Percentiles rank a stretch among this genome's conserved stretches.
phyloP scores from a whole-genome alignment of 2,888 invertebrate species.

The Drosophila eohydei region DNA sequence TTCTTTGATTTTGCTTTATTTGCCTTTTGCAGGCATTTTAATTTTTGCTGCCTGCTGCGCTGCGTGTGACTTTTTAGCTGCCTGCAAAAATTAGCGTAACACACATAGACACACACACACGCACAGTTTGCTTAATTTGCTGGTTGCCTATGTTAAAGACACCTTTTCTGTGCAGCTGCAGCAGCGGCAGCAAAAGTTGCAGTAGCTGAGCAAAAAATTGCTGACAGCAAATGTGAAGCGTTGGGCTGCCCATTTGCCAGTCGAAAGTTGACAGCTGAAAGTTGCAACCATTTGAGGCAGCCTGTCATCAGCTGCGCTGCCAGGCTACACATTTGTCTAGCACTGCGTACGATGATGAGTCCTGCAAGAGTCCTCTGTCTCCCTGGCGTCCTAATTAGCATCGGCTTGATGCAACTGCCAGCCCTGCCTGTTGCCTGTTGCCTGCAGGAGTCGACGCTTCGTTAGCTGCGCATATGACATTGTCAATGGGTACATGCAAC shows the following conservation, averaged over 20 bases:
- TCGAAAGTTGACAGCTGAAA: slow-evolving; percentile 6
- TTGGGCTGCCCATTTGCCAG: slow-evolving; percentile 17
- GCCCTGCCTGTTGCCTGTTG: slow-evolving; percentile 9
- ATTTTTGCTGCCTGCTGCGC: slow-evolving; percentile 45
- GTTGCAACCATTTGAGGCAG: slow-evolving; percentile 34
- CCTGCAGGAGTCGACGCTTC: slow-evolving; percentile 40
- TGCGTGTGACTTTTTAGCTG: slow-evolving; percentile 53
- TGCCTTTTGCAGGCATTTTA: slow-evolving; percentile 52
- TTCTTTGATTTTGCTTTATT: slow-evolving; percentile 7
- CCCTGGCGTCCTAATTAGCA: slow-evolving; percentile 62
- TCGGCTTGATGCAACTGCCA: slow-evolving; percentile 47
- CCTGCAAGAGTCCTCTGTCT: slow-evolving; percentile 23
- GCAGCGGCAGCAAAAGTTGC: slow-evolving; percentile 14
- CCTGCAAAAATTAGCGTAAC: slow-evolving; percentile 57
- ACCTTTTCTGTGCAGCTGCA: slow-evolving; percentile 41
- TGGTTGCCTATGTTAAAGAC: slow-evolving; percentile 50
- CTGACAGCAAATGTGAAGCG: slow-evolving; percentile 20
- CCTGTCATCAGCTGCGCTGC: slow-evolving; percentile 51
- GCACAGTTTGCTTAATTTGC: slow-evolving; percentile 28
- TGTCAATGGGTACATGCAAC: slow-evolving; percentile 51
- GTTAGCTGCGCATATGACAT: slow-evolving; percentile 67
- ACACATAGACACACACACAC: slow-evolving; percentile 22
- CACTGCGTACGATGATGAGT: slow-evolving; percentile 42
- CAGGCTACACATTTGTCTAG: slow-evolving; percentile 54
- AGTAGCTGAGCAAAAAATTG: background rate